Evolutionary conservation across 2,888 invertebrate genomes (phyloP).

Genomic region (Hyalella azteca): DNA sequence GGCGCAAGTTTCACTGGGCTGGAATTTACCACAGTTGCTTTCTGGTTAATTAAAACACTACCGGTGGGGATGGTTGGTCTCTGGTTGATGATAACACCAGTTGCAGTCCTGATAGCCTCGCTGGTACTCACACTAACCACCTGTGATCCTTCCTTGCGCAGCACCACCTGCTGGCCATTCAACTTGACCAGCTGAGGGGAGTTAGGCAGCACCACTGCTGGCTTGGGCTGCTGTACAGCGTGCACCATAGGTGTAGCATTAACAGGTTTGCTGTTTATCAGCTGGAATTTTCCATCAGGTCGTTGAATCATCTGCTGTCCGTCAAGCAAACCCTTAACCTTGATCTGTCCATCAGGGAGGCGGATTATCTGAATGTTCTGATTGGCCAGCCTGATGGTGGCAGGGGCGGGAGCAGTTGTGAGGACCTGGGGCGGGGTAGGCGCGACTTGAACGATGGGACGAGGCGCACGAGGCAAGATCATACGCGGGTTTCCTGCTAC

Average conservation of each 20-base stretch:
- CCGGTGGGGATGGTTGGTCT: not conserved
- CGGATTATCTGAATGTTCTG: constrained; percentile 91
- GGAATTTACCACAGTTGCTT: no score
- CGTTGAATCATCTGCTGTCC: constrained; percentile 92
- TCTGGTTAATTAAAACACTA: not conserved
- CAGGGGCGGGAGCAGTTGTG: constrained; percentile 52
- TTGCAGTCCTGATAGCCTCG: constrained; percentile 43
- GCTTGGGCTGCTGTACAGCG: constrained; percentile 3
- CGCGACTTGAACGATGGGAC: constrained; percentile 12
- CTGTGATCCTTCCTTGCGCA: constrained; percentile 45
- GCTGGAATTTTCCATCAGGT: constrained; percentile 90
- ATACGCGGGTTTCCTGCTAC: constrained; percentile 46
- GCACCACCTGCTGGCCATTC: constrained; percentile 54
- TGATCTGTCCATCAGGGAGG: constrained; percentile 87
- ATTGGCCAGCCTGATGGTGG: constrained; percentile 64
- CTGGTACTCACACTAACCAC: constrained; percentile 46
- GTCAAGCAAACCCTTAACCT: constrained; percentile 87
- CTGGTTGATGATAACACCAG: constrained; percentile 18
- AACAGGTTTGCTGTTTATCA: constrained; percentile 70
- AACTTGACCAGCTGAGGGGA: constrained; percentile 47
- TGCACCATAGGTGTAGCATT: constrained; percentile 30
- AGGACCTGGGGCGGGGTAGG: constrained; percentile 27
- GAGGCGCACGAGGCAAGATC: constrained; percentile 48
- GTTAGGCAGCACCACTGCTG: constrained; percentile 45
- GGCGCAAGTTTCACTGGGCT: not conserved